Conservation (phyloP, 2,113 vertebrate genomes). For the Anhinga anhinga region DNA sequence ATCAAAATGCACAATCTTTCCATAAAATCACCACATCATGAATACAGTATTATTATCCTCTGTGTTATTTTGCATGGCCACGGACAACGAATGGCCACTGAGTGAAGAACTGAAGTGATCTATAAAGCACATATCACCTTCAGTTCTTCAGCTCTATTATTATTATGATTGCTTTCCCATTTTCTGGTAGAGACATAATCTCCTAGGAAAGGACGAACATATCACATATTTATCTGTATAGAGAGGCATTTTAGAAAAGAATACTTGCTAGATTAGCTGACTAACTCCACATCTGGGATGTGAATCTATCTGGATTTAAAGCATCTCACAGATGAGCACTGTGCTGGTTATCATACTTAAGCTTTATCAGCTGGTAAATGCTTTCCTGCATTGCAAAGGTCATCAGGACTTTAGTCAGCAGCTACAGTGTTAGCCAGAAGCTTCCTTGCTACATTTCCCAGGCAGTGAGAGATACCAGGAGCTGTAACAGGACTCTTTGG, state of each 20-base stretch:
- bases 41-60: neutral
- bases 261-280: neutral
- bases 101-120: neutral
- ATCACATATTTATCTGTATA: neutral
- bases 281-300: neutral
- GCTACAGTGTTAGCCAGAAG: neutral
- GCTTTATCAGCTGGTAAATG: neutral
- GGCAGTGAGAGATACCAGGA: neutral
- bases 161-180: neutral
- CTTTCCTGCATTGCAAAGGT: neutral
- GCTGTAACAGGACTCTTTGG: neutral
- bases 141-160: neutral
- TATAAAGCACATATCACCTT: neutral
- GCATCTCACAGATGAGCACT: neutral
- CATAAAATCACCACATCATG: neutral
- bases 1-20: neutral
- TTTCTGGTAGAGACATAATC: neutral
- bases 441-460: neutral
- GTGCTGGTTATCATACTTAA: neutral
- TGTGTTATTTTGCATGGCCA: neutral
- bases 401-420: neutral
- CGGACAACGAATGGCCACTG: neutral
- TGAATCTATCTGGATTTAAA: neutral
- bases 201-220: neutral
- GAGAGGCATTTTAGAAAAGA: neutral